Percentiles rank a stretch among this genome's conserved stretches.
Evolutionary conservation across 2,797 vertebrate genomes (phyloP).

Genomic region (Catamblyrhynchus diadema): DNA sequence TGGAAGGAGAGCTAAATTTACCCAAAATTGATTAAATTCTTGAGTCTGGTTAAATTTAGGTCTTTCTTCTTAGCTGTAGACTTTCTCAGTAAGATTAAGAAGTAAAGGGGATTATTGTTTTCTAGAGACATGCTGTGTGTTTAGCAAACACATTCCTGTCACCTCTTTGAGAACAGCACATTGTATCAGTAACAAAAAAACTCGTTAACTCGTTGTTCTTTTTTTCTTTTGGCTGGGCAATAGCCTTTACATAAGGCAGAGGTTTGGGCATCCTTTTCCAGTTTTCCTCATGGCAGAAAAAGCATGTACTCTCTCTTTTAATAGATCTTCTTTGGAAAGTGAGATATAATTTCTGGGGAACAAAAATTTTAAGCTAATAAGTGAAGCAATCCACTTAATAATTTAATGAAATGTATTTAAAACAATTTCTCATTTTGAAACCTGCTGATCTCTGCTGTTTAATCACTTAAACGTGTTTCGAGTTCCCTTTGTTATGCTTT

Average conservation of each 20-base stretch:
- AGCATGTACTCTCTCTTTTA: background rate
- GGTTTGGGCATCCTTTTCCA: background rate
- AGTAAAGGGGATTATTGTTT: constrained; percentile 17
- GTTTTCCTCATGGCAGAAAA: background rate
- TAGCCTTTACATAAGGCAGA: background rate
- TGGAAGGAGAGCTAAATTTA: background rate
- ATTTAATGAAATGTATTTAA: background rate
- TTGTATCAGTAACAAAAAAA: background rate
- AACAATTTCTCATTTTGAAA: background rate
- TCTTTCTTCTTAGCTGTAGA: background rate
- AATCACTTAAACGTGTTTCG: background rate
- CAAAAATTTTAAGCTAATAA: background rate
- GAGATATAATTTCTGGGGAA: background rate
- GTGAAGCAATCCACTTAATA: background rate
- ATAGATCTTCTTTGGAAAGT: background rate
- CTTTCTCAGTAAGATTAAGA: background rate
- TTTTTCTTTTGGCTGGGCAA: background rate
- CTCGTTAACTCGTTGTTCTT: background rate
- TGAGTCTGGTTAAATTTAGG: background rate
- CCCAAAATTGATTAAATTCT: constrained; percentile 21
- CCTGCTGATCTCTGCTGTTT: background rate
- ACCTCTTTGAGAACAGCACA: background rate
- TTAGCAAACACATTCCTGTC: background rate
- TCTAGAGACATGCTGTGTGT: background rate
- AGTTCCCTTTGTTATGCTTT: background rate